Percentiles rank a stretch among this genome's conserved stretches.
phyloP scores from a whole-genome alignment of 2,888 invertebrate species.

The Phengaris alcon region DNA sequence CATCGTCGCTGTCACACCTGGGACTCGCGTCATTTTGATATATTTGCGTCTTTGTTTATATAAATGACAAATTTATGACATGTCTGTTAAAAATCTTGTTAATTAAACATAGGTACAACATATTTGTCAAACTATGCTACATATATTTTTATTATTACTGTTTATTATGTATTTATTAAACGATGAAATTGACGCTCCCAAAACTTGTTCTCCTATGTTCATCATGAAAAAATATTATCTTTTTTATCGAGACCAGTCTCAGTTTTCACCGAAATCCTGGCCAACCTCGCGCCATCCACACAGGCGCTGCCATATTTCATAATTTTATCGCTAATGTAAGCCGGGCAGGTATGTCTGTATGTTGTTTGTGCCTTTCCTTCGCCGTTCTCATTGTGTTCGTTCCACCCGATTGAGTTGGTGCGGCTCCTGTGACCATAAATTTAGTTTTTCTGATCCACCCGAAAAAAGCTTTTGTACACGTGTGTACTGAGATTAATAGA shows the following conservation, averaged over 20 bases:
- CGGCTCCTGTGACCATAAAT: conserved; percentile 31
- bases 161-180: too few relatives aligned
- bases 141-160: too few relatives aligned
- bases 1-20: conserved; percentile 2
- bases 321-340: conserved; percentile 71
- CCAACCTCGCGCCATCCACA: conserved; percentile 35
- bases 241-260: not conserved
- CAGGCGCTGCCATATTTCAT: conserved; percentile 58
- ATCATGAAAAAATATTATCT: not conserved
- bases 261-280: conserved; percentile 27
- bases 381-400: conserved; percentile 45
- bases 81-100: too few relatives aligned
- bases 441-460: conserved; percentile 22
- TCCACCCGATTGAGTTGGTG: conserved; percentile 47
- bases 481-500: conserved; percentile 15
- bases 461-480: conserved; percentile 19
- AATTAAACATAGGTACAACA: too few relatives aligned
- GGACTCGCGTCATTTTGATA: conserved; percentile 13
- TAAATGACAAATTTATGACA: not conserved
- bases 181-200: too few relatives aligned
- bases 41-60: conserved; percentile 10
- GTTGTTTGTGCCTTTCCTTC: conserved; percentile 46
- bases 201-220: too few relatives aligned
- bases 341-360: conserved; percentile 53
- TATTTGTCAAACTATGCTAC: too few relatives aligned